Conservation (phyloP, 2,888 invertebrate genomes). For the Brachycybe producta region DNA sequence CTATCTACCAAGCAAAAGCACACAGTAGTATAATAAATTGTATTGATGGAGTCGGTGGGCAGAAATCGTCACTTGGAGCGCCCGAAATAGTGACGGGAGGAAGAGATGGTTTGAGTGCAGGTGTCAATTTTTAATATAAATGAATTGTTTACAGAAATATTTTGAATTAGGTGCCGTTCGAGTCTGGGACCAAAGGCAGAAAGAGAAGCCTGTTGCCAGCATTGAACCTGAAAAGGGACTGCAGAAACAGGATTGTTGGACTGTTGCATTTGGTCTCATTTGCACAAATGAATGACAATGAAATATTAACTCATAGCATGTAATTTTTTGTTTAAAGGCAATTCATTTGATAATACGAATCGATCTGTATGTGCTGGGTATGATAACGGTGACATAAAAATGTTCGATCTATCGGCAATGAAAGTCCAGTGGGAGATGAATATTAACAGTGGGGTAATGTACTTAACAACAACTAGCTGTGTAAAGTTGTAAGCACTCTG, state of each 20-base stretch:
- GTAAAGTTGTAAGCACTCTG: background rate
- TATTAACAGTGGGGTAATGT: slow-evolving; percentile 62
- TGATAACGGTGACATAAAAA: slow-evolving; percentile 89
- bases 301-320: background rate
- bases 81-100: slow-evolving; percentile 92
- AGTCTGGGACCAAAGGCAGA: slow-evolving; percentile 90
- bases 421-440: slow-evolving; percentile 78
- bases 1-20: slow-evolving; percentile 63
- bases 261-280: slow-evolving; percentile 78
- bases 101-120: slow-evolving; percentile 54
- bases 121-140: background rate
- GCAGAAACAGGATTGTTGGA: slow-evolving; percentile 76
- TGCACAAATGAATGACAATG: background rate
- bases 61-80: slow-evolving; percentile 59
- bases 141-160: slow-evolving; percentile 9
- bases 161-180: slow-evolving; percentile 57
- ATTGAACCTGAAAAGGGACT: slow-evolving; percentile 65
- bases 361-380: slow-evolving; percentile 81
- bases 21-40: slow-evolving; percentile 78
- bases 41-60: slow-evolving; percentile 82
- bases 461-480: background rate
- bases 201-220: slow-evolving; percentile 71
- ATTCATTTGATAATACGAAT: slow-evolving; percentile 75
- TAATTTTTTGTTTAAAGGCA: slow-evolving; percentile 38
- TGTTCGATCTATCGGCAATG: slow-evolving; percentile 79